Evolutionary conservation across 2,113 vertebrate species (phyloP).

Genomic region (Ancistrus triradiatus): DNA sequence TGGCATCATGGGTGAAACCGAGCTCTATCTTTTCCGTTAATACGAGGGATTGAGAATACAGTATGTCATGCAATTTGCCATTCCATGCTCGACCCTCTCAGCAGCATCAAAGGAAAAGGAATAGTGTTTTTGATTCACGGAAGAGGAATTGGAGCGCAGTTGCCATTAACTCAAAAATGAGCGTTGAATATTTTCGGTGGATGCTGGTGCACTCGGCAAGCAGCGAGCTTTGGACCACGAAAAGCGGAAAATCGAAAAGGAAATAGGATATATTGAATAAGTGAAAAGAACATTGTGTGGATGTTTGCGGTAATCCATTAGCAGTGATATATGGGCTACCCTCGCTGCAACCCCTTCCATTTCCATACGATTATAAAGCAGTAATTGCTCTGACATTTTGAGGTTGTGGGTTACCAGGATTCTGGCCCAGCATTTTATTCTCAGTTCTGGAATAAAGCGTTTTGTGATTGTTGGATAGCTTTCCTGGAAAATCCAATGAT

Average conservation of each 20-base stretch:
- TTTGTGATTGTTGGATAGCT: slow-evolving; percentile 41
- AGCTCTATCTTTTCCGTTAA: slow-evolving; percentile 1
- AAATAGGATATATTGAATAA: slow-evolving; percentile 40
- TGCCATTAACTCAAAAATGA: too few relatives aligned
- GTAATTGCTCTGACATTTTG: slow-evolving; percentile 47
- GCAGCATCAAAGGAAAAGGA: slow-evolving; percentile 23
- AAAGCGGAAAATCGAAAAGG: slow-evolving; percentile 29
- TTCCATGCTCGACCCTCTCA: slow-evolving; percentile 17
- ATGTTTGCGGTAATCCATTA: slow-evolving; percentile 40
- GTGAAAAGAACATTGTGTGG: slow-evolving; percentile 26
- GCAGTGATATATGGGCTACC: slow-evolving; percentile 34
- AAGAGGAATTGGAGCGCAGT: slow-evolving; percentile 19
- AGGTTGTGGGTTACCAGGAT: slow-evolving; percentile 37
- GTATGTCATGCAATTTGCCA: slow-evolving; percentile 17
- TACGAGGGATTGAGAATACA: not conserved
- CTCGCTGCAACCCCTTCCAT: slow-evolving; percentile 31
- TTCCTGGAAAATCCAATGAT: slow-evolving; percentile 42
- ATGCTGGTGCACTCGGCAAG: slow-evolving; percentile 19
- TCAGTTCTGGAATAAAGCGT: too few relatives aligned
- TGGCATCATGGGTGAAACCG: not conserved
- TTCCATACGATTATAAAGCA: slow-evolving; percentile 33
- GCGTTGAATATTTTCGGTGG: slow-evolving; percentile 26
- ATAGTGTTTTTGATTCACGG: slow-evolving; percentile 32
- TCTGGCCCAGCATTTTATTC: slow-evolving; percentile 25
- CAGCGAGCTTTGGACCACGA: slow-evolving; percentile 15